Conservation (phyloP, 1,140 invertebrate species). For the Drosophila mojavensis region DNA sequence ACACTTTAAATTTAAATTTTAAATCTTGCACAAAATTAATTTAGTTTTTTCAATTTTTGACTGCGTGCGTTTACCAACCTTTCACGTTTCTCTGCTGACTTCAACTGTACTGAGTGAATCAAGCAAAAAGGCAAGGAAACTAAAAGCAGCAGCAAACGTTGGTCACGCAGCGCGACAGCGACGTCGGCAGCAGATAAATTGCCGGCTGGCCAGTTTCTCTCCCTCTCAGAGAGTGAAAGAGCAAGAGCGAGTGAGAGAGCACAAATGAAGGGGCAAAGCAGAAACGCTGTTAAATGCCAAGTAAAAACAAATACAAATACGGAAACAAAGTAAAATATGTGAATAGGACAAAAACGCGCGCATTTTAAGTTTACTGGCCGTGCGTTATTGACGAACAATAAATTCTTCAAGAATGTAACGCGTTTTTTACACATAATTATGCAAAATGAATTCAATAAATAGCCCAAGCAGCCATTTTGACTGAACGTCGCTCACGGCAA, state of each 20-base stretch:
- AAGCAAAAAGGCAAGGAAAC: constrained; percentile 53
- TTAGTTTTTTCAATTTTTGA: constrained; percentile 8
- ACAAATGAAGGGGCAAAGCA: constrained; percentile 32
- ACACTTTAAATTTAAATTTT: constrained; percentile 25
- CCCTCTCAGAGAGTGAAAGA: not conserved
- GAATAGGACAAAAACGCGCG: constrained; percentile 62
- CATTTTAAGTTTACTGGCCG: constrained; percentile 26
- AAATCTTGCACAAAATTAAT: constrained; percentile 28
- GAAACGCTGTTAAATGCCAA: constrained; percentile 57
- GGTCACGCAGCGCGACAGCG: constrained; percentile 32
- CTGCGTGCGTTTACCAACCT: constrained; percentile 61
- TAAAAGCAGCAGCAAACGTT: constrained; percentile 35
- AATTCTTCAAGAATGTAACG: constrained; percentile 5
- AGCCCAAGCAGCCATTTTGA: constrained; percentile 44
- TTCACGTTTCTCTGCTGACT: constrained; percentile 49
- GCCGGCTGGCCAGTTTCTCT: constrained; percentile 44
- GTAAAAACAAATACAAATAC: constrained; percentile 76
- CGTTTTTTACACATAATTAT: constrained; percentile 22
- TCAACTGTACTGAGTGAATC: constrained; percentile 66
- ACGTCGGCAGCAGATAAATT: constrained; percentile 51
- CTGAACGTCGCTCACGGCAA: constrained; percentile 27
- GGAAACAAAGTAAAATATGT: constrained; percentile 54
- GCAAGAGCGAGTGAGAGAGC: constrained; percentile 10
- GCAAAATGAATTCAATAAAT: constrained; percentile 46
- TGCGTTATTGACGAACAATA: constrained; percentile 18